A percentile compares a stretch with the other conserved stretches of the same genome.
phyloP scores from a whole-genome alignment of 2,888 invertebrate species.

The Thera britannica region DNA sequence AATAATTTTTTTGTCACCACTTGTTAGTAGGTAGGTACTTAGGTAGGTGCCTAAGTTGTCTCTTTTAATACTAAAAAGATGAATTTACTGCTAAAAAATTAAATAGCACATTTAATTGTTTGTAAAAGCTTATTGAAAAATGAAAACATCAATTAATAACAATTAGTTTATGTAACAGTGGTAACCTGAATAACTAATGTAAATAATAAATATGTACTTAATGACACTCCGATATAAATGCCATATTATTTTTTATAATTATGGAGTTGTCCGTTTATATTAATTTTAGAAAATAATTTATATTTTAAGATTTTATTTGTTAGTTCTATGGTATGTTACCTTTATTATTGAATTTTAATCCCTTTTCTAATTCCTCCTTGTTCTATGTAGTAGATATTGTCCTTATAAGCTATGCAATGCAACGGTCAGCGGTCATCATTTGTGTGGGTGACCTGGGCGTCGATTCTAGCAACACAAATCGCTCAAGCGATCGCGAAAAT shows the following conservation, averaged over 20 bases:
- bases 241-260: conserved; percentile 73
- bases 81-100: no score
- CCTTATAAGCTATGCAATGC: no score
- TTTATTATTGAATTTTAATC: conserved; percentile 28
- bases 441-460: no score
- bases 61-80: no score
- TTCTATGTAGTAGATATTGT: neutral
- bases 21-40: no score
- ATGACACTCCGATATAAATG: conserved; percentile 68
- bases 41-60: no score
- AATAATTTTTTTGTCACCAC: no score
- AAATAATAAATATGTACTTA: conserved; percentile 53
- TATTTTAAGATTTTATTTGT: conserved; percentile 22
- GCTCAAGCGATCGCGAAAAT: no score
- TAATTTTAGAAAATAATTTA: conserved; percentile 5
- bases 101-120: no score
- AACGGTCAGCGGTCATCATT: no score
- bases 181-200: conserved; percentile 49
- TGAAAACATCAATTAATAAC: neutral
- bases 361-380: neutral
- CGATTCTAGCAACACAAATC: no score
- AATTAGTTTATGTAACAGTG: conserved; percentile 49
- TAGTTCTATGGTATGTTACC: conserved; percentile 30
- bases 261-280: conserved; percentile 27
- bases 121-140: neutral